phyloP scores from a whole-genome alignment of 2,797 vertebrate species.

The Okamejei kenojei region DNA sequence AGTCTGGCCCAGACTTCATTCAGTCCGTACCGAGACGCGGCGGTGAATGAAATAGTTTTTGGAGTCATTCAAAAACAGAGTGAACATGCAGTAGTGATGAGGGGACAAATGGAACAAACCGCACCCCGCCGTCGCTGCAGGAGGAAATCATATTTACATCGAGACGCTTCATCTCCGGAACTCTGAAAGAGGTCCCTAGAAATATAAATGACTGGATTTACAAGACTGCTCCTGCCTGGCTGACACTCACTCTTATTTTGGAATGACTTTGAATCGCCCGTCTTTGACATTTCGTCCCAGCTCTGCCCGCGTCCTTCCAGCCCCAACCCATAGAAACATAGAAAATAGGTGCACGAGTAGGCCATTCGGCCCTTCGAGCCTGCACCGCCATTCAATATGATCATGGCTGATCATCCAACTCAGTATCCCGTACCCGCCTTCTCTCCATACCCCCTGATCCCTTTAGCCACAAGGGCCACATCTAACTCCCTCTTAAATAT shows the following conservation, averaged over 20 bases:
- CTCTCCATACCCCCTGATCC: too few relatives aligned
- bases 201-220: constrained; percentile 25
- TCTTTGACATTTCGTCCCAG: not conserved
- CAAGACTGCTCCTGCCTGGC: not conserved
- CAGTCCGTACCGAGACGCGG: not conserved
- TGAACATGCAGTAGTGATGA: constrained; percentile 13
- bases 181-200: not conserved
- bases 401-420: too few relatives aligned
- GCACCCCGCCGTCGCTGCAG: not conserved
- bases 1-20: not conserved
- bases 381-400: too few relatives aligned
- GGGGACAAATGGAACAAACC: not conserved
- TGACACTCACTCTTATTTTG: not conserved
- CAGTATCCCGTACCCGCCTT: too few relatives aligned
- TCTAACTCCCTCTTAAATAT: too few relatives aligned
- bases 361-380: too few relatives aligned
- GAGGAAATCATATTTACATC: constrained; percentile 13
- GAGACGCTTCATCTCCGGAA: not conserved
- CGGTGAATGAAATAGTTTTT: not conserved
- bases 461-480: too few relatives aligned
- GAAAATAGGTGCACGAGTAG: too few relatives aligned
- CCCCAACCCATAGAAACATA: too few relatives aligned
- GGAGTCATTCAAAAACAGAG: constrained; percentile 25
- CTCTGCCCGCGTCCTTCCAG: too few relatives aligned
- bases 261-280: constrained; percentile 15